Evolutionary conservation across 2,113 vertebrate genomes (phyloP), one percentile per base, ranked within the genome.

Genomic region (Scartelaos histophorus): DNA sequence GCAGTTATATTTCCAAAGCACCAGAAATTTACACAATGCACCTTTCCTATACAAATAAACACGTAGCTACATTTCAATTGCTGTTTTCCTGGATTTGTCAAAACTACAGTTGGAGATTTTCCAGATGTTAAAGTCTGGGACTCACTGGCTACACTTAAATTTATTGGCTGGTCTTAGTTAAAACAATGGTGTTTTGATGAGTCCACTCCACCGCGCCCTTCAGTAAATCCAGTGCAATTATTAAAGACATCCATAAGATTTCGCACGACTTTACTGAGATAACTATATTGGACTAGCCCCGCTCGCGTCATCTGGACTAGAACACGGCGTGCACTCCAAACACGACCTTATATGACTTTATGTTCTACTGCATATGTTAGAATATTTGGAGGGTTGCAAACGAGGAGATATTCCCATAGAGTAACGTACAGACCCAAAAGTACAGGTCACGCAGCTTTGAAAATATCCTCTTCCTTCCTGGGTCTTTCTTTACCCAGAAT

Each of bases 91-190:
- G 35, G 54, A 62, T 64, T 79, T 73, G 49, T 49, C 69, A 71
- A 19, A 54, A 19, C 49, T 58, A 25, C 61, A 24, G 73, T 17
- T 68, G 68, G 38, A 67, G n/a, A 3, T 13, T 68, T 34, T 47
- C 51, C 58, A 79, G 69, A 17, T 24, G 69, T 17, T 82, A 77
- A 66, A 75, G 13, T 62, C 60, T 45, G 60, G 19, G 38, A 85
- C 75, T 58, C 73, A 71, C 81, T 82, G 78, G 72, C 72, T 79
- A 84, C 69, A 81, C 74, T 21, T 49, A 85, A 82, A 72, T 69
- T 76, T 25, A 3, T 7, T 10, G 66, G 78, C 69, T 70, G 67
- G 29, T 69, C 66, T 35, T 13, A 72, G 51, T 65, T 17, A 56
- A 58, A 74, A 83, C 76, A 75, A 66, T 73, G 71, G 70, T 19